Percentiles rank a stretch among this genome's conserved stretches.
Evolutionary conservation across 2,797 vertebrate genomes (phyloP).

Genomic region (Hippopotamyrus pictus): DNA sequence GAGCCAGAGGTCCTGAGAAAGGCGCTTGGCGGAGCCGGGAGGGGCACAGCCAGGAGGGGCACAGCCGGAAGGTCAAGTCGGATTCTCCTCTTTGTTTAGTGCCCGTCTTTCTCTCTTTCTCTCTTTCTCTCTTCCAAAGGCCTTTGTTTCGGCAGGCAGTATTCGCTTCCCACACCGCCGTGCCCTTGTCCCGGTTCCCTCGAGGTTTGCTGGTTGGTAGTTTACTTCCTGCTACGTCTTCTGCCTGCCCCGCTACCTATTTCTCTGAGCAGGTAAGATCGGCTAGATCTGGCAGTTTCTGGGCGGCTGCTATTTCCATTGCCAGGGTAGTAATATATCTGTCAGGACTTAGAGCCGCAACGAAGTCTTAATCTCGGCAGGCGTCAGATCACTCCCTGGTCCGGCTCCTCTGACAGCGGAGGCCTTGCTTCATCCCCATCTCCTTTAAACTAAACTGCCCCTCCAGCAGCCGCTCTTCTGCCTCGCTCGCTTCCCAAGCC

Average conservation of each 20-base stretch:
- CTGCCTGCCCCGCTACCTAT: background rate
- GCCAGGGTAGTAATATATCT: constrained; percentile 55
- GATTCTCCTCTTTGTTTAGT: background rate
- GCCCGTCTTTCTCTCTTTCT: background rate
- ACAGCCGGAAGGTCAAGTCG: background rate
- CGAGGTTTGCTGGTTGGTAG: constrained; percentile 9
- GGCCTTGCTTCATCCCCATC: background rate
- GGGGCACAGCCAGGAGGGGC: background rate
- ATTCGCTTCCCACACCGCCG: constrained; percentile 6
- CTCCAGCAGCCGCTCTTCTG: background rate
- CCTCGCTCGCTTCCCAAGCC: background rate
- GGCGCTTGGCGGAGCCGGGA: background rate
- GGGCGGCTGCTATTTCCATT: constrained; percentile 47
- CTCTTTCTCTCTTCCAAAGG: background rate
- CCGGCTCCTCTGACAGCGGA: background rate
- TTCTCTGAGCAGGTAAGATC: constrained; percentile 29
- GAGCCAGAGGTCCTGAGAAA: constrained; percentile 14
- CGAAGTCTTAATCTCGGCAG: constrained; percentile 47
- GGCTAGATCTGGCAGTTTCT: constrained; percentile 31
- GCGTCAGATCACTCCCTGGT: constrained; percentile 26
- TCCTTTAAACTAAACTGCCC: background rate
- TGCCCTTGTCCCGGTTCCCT: constrained; percentile 4
- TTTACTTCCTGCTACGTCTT: background rate
- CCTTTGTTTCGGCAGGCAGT: background rate
- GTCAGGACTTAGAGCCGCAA: constrained; percentile 38